These are phyloP conservation scores for Leucophenga montana DNA, from an alignment of 2,888 invertebrate species.

Conservation along the genomic window DNA sequence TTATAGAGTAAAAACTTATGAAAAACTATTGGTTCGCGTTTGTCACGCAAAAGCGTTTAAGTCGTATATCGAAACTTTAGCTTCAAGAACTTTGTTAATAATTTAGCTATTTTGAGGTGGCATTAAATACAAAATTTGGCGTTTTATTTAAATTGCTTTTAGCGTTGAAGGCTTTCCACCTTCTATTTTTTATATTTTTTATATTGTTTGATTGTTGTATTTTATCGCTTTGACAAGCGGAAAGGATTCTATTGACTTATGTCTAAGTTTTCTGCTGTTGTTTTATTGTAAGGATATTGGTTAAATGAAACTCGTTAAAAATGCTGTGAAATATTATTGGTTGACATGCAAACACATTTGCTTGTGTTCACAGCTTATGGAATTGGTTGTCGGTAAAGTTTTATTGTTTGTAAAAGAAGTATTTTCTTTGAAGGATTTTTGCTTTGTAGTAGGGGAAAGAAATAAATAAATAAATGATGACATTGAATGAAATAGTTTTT, in stretches of 20 bases:
- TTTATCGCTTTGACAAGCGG: conserved; percentile 52
- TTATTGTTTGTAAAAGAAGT: no score
- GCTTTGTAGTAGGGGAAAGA: no score
- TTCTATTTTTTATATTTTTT: conserved; percentile 2
- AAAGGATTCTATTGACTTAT: conserved; percentile 58
- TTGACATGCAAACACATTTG: conserved; percentile 45
- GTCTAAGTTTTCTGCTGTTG: conserved; percentile 26
- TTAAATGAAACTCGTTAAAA: conserved; percentile 7
- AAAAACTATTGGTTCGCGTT: conserved; percentile 53
- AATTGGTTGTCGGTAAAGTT: no score
- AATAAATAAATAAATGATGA: no score
- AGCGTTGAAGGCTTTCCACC: conserved; percentile 22
- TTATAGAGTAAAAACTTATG: conserved; percentile 25
- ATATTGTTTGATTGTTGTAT: background rate
- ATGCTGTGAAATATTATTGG: conserved; percentile 28
- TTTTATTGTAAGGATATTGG: background rate
- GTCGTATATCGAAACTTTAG: background rate
- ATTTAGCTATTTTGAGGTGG: conserved; percentile 45
- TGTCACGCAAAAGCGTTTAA: conserved; percentile 63
- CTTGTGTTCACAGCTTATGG: no score
- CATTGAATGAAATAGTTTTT: no score
- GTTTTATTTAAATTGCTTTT: conserved; percentile 57
- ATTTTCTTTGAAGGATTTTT: no score
- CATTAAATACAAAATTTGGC: conserved; percentile 35
- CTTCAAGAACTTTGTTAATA: conserved; percentile 51